These are phyloP conservation scores for Gambelia wislizenii DNA, from an alignment of 2,797 vertebrate species.

Conservation along the genomic window DNA sequence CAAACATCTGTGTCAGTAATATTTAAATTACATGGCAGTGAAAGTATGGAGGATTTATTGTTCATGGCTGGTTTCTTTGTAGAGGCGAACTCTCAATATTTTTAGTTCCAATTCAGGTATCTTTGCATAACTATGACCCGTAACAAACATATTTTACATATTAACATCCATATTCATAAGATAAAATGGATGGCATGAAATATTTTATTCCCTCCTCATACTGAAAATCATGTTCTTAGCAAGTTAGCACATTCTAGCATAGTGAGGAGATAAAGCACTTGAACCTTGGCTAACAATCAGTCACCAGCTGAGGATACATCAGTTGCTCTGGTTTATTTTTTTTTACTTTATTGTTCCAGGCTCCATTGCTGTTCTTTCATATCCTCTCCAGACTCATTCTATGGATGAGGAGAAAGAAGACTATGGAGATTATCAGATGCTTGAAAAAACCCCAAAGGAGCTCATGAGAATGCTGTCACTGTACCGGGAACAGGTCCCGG, in stretches of 20 bases:
- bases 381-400: background rate
- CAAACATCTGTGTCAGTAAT: conserved; percentile 68
- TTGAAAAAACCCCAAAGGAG: no score
- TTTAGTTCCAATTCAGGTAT: background rate
- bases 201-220: background rate
- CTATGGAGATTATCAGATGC: no score
- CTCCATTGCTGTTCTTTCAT: background rate
- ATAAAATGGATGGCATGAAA: background rate
- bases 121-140: conserved; percentile 13
- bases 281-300: background rate
- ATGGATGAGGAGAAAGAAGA: no score
- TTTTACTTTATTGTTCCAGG: background rate
- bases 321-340: background rate
- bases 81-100: conserved; percentile 13
- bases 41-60: conserved; percentile 48
- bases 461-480: no score
- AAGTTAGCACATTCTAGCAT: background rate
- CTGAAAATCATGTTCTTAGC: background rate
- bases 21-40: conserved; percentile 59
- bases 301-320: background rate
- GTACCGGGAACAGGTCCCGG: no score
- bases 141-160: background rate
- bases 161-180: conserved; percentile 22
- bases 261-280: background rate
- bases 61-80: conserved; percentile 41